Base-by-base conservation (phyloP, 2,113 vertebrate genomes). In the Mola mola region DNA sequence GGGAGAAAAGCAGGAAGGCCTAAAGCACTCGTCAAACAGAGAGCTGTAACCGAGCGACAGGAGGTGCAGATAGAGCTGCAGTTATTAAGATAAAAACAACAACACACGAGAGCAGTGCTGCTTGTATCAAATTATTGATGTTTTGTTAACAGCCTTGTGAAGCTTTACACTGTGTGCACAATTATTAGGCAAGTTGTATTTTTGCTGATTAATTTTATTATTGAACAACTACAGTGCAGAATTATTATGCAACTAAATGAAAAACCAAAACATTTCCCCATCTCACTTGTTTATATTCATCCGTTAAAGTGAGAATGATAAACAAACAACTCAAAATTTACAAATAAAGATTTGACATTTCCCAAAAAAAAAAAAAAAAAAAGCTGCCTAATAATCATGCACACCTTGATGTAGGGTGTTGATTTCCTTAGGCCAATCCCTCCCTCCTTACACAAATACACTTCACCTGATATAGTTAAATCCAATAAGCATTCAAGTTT, bases 1-100 rank as follows among this genome's bases (percentile, higher is more conserved):
- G 75, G 68, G 83, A 68, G 79, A 67, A 87, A 89, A 87, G 78
- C 81, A 79, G 82, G 49, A 76, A 68, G 67, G 50, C 71, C 68
- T 63, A 58, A 78, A 75, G 59, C 52, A 68, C 69, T 81, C 77
- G 78, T 86, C 80, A 82, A 71, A 83, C 69, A 75, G 60, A 56
- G 62, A 65, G 64, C 49, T 57, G 60, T 7, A 46, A 77, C 43
- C 64, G 33, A 17, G 80, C 75, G 66, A 67, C 26, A 55, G 28
- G 60, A 67, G 46, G 58, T 17, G 55, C 49, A 51, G 29, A 62
- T 50, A 77, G 64, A 68, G 52, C 22, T 24, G 17, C 68, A 38
- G 40, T 19, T 1, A 44, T 50, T 38, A 36, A 62, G 53, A 69
- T 53, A 12, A 60, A 68, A 8, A 63, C 2, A 33, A 47, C 5